These are phyloP conservation scores for Phrynocephalus versicolor DNA, from an alignment of 2,113 vertebrate genomes.

Conservation along the genomic window DNA sequence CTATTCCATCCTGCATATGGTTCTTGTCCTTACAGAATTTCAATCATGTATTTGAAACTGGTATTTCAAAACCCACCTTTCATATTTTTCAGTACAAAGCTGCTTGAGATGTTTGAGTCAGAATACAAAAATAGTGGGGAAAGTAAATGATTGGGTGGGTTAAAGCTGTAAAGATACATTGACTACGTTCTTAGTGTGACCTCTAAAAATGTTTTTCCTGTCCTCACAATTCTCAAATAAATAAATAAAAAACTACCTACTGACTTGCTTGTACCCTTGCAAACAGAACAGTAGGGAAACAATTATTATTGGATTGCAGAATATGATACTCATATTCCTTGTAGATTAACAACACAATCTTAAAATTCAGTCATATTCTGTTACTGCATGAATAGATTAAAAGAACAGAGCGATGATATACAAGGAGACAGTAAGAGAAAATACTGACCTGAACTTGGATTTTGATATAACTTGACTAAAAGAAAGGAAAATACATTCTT, in stretches of 20 bases:
- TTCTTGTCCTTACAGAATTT: neutral
- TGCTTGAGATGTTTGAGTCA: neutral
- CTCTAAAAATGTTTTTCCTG: too few relatives aligned
- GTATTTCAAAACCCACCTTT: neutral
- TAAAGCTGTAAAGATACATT: too few relatives aligned
- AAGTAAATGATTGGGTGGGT: neutral
- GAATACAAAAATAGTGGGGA: neutral
- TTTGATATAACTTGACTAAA: constrained; percentile 97
- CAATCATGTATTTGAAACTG: neutral
- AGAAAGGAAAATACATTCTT: constrained; percentile 61
- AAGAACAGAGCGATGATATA: neutral
- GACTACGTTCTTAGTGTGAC: too few relatives aligned
- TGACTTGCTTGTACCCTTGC: neutral
- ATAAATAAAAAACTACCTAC: neutral
- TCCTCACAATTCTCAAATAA: too few relatives aligned
- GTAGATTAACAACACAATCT: constrained; percentile 20
- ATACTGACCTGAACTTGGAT: constrained; percentile 98
- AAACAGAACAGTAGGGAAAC: too few relatives aligned
- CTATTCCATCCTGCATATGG: neutral
- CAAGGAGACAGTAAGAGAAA: constrained; percentile 12
- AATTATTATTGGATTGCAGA: too few relatives aligned
- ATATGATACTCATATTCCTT: neutral
- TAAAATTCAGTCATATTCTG: constrained; percentile 25
- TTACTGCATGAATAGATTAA: constrained; percentile 9
- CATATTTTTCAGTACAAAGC: neutral